A percentile compares a stretch with the other conserved stretches of the same genome.
phyloP scores from a whole-genome alignment of 2,113 vertebrate genomes.

The Perccottus glenii region DNA sequence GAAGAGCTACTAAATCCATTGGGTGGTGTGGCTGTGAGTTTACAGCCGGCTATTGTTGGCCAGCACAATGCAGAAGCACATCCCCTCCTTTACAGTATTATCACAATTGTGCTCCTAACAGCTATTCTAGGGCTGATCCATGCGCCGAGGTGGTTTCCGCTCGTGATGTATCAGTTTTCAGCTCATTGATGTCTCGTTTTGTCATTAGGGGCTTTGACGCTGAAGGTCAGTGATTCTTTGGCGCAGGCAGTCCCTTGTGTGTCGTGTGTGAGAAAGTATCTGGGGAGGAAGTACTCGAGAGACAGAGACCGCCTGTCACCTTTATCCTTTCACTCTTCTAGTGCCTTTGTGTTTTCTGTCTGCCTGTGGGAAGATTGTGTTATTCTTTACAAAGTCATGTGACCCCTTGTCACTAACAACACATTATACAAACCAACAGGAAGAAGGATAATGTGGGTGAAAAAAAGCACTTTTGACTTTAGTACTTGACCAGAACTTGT shows the following conservation, averaged over 20 bases:
- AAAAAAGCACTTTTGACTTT: not conserved
- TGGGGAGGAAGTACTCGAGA: constrained; percentile 55
- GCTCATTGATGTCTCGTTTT: constrained; percentile 75
- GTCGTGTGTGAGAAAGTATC: constrained; percentile 38
- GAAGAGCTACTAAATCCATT: constrained; percentile 62
- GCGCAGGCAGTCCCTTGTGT: constrained; percentile 56
- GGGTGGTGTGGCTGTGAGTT: constrained; percentile 66
- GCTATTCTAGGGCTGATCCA: constrained; percentile 61
- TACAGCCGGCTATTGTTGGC: constrained; percentile 70
- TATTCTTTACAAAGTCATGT: constrained; percentile 37
- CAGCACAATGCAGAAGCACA: constrained; percentile 68
- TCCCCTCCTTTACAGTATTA: constrained; percentile 60
- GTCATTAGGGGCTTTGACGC: constrained; percentile 64
- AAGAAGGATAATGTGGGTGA: not conserved
- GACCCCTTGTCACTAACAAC: constrained; percentile 5
- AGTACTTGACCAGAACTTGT: too few relatives aligned
- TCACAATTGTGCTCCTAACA: constrained; percentile 56
- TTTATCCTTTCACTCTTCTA: constrained; percentile 48
- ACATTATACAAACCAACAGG: not conserved
- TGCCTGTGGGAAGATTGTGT: constrained; percentile 38
- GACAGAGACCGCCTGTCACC: constrained; percentile 56
- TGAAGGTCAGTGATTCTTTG: constrained; percentile 64
- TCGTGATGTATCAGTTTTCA: constrained; percentile 70
- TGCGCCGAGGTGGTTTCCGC: constrained; percentile 70
- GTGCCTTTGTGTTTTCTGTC: constrained; percentile 53